A percentile compares a stretch with the other conserved stretches of the same genome.
Evolutionary conservation across 1,140 invertebrate species (phyloP).

Genomic region (Metopolophium dirhodum): DNA sequence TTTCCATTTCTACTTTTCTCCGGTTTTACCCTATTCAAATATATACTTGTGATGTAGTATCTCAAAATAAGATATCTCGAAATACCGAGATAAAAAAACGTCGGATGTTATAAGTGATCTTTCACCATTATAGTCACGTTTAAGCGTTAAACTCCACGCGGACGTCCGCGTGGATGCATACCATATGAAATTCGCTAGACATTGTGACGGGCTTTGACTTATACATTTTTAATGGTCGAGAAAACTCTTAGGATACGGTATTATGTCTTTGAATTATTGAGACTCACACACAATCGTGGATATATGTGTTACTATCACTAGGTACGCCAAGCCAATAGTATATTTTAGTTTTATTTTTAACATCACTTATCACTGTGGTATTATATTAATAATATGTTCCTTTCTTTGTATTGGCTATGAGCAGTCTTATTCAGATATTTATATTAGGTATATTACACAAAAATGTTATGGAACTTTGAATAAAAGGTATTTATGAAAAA

Average conservation of each 20-base stretch:
- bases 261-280: not conserved
- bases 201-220: not conserved
- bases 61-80: not conserved
- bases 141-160: not conserved
- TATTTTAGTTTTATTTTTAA: no score
- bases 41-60: not conserved
- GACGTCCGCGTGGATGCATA: not conserved
- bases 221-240: not conserved
- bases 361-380: not conserved
- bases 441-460: not conserved
- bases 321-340: no score
- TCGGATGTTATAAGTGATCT: not conserved
- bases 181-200: not conserved
- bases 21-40: not conserved
- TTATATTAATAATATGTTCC: not conserved
- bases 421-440: no score
- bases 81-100: not conserved
- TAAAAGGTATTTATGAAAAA: not conserved
- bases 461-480: not conserved
- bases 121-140: slow-evolving; percentile 6
- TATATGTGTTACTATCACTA: no score
- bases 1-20: not conserved
- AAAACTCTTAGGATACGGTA: not conserved
- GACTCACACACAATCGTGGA: no score
- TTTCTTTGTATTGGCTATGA: no score